Conservation (phyloP, 2,113 vertebrate genomes). For the Indri indri region DNA sequence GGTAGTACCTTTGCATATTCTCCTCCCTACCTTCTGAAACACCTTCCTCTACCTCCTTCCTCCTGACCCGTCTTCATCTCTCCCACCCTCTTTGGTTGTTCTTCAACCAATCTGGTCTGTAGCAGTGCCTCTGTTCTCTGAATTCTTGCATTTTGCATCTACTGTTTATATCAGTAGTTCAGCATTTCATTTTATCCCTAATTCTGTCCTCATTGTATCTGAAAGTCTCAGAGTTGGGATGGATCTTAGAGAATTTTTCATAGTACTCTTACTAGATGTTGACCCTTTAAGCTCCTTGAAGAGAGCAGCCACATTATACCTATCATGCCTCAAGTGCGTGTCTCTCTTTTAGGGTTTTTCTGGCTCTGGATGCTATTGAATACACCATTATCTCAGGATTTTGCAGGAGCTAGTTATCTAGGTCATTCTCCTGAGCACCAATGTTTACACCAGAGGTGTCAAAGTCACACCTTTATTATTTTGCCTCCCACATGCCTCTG, state of each 20-base stretch:
- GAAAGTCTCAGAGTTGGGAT: neutral
- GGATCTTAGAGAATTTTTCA: neutral
- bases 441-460: neutral
- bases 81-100: neutral
- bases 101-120: neutral
- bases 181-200: slow-evolving; percentile 16
- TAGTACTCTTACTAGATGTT: neutral
- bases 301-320: neutral
- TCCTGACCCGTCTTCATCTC: neutral
- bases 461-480: neutral
- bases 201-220: neutral
- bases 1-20: neutral
- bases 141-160: neutral
- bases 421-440: neutral
- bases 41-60: neutral
- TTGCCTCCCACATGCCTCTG: neutral
- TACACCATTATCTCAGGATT: neutral
- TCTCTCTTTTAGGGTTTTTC: slow-evolving; percentile 28
- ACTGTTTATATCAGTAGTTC: neutral
- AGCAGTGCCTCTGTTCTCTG: neutral
- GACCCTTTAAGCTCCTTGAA: neutral
- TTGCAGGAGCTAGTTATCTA: slow-evolving; percentile 39
- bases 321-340: neutral
- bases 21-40: slow-evolving; percentile 16
- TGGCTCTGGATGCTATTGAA: neutral